Conservation (phyloP, 2,888 invertebrate species). For the Chaetogeoica ovagalla region DNA sequence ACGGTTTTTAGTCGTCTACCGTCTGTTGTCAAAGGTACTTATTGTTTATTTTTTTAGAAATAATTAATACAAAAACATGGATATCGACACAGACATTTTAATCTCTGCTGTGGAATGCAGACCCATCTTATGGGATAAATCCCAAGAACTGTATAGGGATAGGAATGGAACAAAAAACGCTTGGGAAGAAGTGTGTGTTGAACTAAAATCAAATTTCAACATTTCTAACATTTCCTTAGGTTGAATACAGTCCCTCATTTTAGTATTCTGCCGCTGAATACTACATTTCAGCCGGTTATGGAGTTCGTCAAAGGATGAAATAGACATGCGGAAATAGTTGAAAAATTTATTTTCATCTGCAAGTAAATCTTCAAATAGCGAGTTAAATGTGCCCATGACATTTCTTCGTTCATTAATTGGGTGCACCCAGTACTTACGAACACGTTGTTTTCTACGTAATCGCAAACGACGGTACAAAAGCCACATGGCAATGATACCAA, state of each 20-base stretch:
- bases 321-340: slow-evolving; percentile 17
- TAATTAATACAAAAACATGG: slow-evolving; percentile 3
- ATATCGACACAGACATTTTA: slow-evolving; percentile 28
- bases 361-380: slow-evolving; percentile 17
- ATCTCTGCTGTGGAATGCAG: slow-evolving; percentile 41
- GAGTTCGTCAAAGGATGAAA: no score
- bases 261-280: no score
- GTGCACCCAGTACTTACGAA: slow-evolving; percentile 29
- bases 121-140: slow-evolving; percentile 44
- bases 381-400: slow-evolving; percentile 23
- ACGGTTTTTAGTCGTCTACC: slow-evolving; percentile 18
- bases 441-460: slow-evolving; percentile 30
- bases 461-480: slow-evolving; percentile 33
- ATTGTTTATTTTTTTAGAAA: not conserved
- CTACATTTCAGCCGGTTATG: slow-evolving; percentile 36
- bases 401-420: slow-evolving; percentile 42
- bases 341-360: slow-evolving; percentile 30
- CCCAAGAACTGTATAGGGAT: slow-evolving; percentile 25
- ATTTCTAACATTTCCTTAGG: no score
- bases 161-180: slow-evolving; percentile 21
- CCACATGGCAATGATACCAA: slow-evolving; percentile 33
- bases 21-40: slow-evolving; percentile 10
- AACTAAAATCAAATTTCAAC: slow-evolving; percentile 38
- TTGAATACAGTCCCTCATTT: no score
- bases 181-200: no score